Conservation (phyloP, 2,113 vertebrate species). For the Esox niger region DNA sequence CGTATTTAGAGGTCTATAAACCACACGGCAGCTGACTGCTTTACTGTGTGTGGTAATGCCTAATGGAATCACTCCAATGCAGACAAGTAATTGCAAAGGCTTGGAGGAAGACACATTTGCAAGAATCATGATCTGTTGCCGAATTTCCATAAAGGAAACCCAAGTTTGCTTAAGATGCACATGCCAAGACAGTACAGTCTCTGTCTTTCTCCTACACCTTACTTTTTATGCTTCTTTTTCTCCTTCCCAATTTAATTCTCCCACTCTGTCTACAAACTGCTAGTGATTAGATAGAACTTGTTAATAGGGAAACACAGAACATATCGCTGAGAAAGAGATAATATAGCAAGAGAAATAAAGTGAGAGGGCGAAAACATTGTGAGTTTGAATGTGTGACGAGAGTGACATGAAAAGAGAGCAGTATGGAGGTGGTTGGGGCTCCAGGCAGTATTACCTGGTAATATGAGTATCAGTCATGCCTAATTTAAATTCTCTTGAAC, state of each 20-base stretch:
- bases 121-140: too few relatives aligned
- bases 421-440: too few relatives aligned
- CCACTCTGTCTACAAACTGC: background rate
- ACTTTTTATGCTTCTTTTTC: background rate
- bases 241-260: background rate
- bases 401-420: too few relatives aligned
- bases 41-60: conserved; percentile 36
- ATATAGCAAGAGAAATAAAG: too few relatives aligned
- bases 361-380: too few relatives aligned
- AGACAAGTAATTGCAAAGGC: conserved; percentile 12
- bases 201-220: background rate
- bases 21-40: conserved; percentile 31
- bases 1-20: conserved; percentile 46
- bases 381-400: too few relatives aligned
- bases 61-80: conserved; percentile 32
- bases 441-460: background rate
- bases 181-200: background rate
- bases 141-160: too few relatives aligned
- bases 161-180: too few relatives aligned
- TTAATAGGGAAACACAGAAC: background rate
- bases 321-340: background rate
- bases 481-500: background rate
- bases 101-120: background rate
- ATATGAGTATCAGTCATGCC: background rate
- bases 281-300: background rate